Base-by-base conservation (phyloP, 2,888 invertebrate genomes). In the Formica aserva region DNA sequence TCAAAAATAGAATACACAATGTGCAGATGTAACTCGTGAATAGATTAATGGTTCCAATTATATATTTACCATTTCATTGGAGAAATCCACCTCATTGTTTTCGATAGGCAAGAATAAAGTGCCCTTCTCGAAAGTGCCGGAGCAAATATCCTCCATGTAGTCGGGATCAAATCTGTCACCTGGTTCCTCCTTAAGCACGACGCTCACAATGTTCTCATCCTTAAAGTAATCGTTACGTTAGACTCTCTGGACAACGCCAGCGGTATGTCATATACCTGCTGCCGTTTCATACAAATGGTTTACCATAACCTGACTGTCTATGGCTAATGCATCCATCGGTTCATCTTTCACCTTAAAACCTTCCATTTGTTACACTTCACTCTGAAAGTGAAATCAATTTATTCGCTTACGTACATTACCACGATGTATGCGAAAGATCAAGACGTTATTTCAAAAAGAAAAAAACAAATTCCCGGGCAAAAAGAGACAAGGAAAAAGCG, bases 141-240 rank as follows among this genome's bases (percentile, higher is more conserved):
- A 92, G 86, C 94, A 94, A 86, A 94, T 94, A 88, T 94, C 94
- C 89, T 94, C 94, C 92, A 94, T 94, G 91, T 94, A 94, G 88
- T 92, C 91, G n/a, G 93, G 88, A 88, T 92, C 91, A 66, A 93
- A 92, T 92, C 91, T 92, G 86, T 92, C 93, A 76, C 91, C 92
- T 75, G 93, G 91, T 91, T 94, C 94, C 91, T 94, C 94, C 83
- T 94, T 94, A 85, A 94, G 91, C 85, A 93, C 92, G 87, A 93
- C 92, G 86, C 92, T 94, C 86, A 93, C 93, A 91, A 93, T 92
- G 90, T 92, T 94, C 91, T 94, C 94, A 91, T 94, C 94, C 94
- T 94, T 92, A 90, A 93, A 93, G 85, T 87, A 90, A 89, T 89
- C 80, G 85, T 90, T 88, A 89, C 57, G 88, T 92, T 92, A 92